Base-by-base conservation (phyloP, 2,113 vertebrate genomes). In the Sterrhoptilus dennistouni region DNA sequence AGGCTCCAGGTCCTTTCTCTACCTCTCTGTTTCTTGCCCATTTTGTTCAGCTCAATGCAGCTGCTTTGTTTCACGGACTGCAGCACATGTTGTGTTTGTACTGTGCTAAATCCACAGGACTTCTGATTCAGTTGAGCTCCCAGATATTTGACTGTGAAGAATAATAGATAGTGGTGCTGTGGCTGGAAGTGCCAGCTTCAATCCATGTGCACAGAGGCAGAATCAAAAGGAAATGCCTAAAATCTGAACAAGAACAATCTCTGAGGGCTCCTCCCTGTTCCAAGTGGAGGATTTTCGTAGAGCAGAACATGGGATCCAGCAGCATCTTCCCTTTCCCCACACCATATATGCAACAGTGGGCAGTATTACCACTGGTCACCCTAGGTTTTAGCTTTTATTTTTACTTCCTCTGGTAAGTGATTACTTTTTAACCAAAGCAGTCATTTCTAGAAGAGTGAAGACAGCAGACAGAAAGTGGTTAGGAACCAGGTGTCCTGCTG, bases 321-420 rank as follows among this genome's bases (percentile, higher is more conserved):
- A 83, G 38, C 21, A 47, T 4, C 8, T 66, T 82, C 36, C 20
- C 15, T 82, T 33, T 75, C 19, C 29, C 33, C 15, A 9, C 31
- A 22, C 25, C 6, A 4, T 35, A 33, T 40, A 66, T 36, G 47
- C 27, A 28, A 17, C 0, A 1, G 20, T 21, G 21, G 6, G 6
- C 9, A 72, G 11, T 15, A 38, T 36, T 33, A 8, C 14, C 56
- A 35, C 15, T 16, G 8, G 2, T 47, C 42, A 50, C 4, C 11
- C 2, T 5, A 0, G 0, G 10, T 31, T 87, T 68, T 28, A 61
- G 3, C 33, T 28, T 54, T 31, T 35, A 7, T 42, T 50, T 57
- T 35, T 38, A 13, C 59, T 85, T 71, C 6, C 14, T 75, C 27
- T 60, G 12, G 3, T 44, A 71, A 60, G 21, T n/a, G 10, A 29